phyloP scores from a whole-genome alignment of 2,888 invertebrate species.

The Eutolmus rufibarbis region DNA sequence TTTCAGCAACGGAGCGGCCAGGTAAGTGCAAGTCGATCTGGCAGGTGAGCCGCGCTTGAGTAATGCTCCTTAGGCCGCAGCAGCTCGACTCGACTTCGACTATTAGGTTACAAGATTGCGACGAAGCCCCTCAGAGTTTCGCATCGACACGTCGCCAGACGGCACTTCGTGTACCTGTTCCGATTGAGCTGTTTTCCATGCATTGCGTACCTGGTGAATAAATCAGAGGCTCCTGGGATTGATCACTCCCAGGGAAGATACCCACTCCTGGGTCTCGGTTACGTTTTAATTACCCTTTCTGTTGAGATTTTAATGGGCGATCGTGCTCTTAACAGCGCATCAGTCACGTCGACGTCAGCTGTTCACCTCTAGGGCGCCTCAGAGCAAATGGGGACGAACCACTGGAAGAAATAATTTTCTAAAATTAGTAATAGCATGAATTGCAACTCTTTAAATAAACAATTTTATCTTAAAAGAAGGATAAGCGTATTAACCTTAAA shows the following conservation, averaged over 20 bases:
- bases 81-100: not conserved
- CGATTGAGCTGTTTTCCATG: conserved; percentile 23
- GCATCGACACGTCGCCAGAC: conserved; percentile 4
- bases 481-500: too few relatives aligned
- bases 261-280: not conserved
- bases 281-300: not conserved
- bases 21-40: conserved; percentile 6
- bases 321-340: not conserved
- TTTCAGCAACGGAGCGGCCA: not conserved
- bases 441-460: too few relatives aligned
- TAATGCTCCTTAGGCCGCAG: not conserved
- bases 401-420: not conserved
- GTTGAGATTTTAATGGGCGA: not conserved
- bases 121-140: conserved; percentile 1
- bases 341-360: not conserved
- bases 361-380: not conserved
- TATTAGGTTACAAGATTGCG: not conserved
- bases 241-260: not conserved
- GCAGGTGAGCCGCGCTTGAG: not conserved
- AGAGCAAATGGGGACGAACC: not conserved
- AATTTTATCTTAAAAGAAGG: too few relatives aligned
- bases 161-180: not conserved
- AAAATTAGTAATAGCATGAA: not conserved
- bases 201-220: conserved; percentile 5
- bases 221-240: not conserved